These are phyloP conservation scores for Halisarca cf. caerulea DNA, from an alignment of 37 sponge, comb jelly and placozoan genomes.

Conservation along the genomic window DNA sequence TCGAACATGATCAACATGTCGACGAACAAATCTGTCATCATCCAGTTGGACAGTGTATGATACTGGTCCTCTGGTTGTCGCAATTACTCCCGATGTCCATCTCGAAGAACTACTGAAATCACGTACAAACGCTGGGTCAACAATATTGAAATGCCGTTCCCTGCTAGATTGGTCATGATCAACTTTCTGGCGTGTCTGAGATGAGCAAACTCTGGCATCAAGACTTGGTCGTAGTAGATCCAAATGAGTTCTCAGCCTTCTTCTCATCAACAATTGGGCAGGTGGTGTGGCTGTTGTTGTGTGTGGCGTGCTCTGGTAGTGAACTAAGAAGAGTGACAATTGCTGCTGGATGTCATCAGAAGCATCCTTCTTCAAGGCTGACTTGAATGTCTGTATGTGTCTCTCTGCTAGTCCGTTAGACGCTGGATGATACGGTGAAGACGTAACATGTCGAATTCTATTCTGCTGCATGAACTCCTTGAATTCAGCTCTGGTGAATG, in stretches of 20 bases:
- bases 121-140: neutral
- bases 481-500: conserved; percentile 34
- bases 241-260: conserved; percentile 31
- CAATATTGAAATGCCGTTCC: neutral
- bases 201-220: neutral
- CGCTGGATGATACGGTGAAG: conserved; percentile 42
- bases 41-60: conserved; percentile 12
- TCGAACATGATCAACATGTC: conserved; percentile 33
- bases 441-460: conserved; percentile 29
- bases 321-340: conserved; percentile 33
- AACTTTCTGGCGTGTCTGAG: neutral
- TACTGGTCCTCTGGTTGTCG: conserved; percentile 8
- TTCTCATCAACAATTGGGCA: conserved; percentile 38
- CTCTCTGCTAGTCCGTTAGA: conserved; percentile 55
- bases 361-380: conserved; percentile 18
- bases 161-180: neutral
- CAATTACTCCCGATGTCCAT: conserved; percentile 26
- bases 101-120: neutral
- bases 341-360: conserved; percentile 11
- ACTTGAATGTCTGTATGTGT: conserved; percentile 37
- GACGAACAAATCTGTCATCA: conserved; percentile 21
- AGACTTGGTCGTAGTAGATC: conserved; percentile 20
- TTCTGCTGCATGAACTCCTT: conserved; percentile 21
- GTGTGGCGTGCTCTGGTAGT: conserved; percentile 38
- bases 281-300: conserved; percentile 27